These are phyloP conservation scores for Calyptommatus sinebrachiatus DNA, from an alignment of 2,113 vertebrate species.

Conservation along the genomic window DNA sequence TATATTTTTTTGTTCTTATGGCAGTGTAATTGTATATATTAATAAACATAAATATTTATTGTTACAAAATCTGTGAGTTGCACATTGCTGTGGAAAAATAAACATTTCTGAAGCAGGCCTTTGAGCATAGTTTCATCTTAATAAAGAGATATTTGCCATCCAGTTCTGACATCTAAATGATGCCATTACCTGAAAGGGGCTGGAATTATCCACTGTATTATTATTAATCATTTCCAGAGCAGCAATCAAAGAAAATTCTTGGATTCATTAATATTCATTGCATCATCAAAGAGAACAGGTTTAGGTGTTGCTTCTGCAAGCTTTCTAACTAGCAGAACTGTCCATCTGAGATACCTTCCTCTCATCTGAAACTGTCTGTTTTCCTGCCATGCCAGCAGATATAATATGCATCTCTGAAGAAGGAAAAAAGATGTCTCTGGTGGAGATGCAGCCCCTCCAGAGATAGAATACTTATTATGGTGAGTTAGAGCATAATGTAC, in stretches of 20 bases:
- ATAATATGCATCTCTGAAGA: background rate
- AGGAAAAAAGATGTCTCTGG: slow-evolving; percentile 1
- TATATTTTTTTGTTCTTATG: too few species aligned
- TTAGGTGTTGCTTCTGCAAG: background rate
- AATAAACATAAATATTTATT: too few species aligned
- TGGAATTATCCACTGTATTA: background rate
- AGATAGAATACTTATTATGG: background rate
- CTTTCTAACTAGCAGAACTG: background rate
- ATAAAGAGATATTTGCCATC: background rate
- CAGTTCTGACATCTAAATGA: background rate
- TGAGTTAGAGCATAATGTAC: slow-evolving; percentile 13
- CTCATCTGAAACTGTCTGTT: background rate
- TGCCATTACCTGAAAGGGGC: background rate
- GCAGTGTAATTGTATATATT: too few species aligned
- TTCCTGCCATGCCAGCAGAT: background rate
- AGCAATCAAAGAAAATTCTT: background rate
- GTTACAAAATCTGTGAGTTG: too few species aligned
- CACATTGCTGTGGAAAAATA: too few species aligned
- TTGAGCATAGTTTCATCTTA: background rate
- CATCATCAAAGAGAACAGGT: background rate
- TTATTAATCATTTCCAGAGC: background rate
- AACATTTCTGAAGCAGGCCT: too few species aligned
- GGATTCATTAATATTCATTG: background rate
- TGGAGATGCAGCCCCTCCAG: background rate
- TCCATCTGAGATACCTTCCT: background rate